Conservation (phyloP, 2,113 vertebrate species). For the Puntigrus tetrazona region DNA sequence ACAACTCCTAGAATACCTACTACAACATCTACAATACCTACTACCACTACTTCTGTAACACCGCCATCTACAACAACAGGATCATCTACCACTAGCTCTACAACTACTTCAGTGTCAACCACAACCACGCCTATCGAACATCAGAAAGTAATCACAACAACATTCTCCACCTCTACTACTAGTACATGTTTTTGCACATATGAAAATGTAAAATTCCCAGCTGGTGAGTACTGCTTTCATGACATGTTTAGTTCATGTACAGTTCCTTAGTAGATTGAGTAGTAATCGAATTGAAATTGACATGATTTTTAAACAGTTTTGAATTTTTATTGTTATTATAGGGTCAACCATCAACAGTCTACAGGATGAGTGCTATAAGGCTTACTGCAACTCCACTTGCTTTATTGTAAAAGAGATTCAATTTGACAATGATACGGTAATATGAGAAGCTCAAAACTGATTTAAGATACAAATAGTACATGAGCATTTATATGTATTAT, state of each 20-base stretch:
- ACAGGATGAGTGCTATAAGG: slow-evolving; percentile 78
- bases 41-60: neutral
- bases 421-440: slow-evolving; percentile 30
- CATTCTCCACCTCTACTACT: neutral
- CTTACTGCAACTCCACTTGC: slow-evolving; percentile 75
- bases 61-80: neutral
- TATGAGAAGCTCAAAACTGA: neutral
- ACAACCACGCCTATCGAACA: no score
- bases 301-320: neutral
- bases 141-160: no score
- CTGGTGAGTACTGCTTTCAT: slow-evolving; percentile 56
- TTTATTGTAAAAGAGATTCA: slow-evolving; percentile 52
- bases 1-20: neutral
- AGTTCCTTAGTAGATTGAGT: neutral
- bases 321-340: slow-evolving; percentile 50
- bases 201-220: slow-evolving; percentile 10
- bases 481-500: neutral
- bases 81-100: neutral
- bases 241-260: neutral
- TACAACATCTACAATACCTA: neutral
- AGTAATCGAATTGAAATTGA: neutral
- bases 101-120: neutral
- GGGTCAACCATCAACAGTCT: slow-evolving; percentile 69
- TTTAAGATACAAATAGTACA: neutral
- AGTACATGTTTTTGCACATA: slow-evolving; percentile 59